Conservation (phyloP, 2,797 vertebrate species). For the Knipowitschia caucasica region DNA sequence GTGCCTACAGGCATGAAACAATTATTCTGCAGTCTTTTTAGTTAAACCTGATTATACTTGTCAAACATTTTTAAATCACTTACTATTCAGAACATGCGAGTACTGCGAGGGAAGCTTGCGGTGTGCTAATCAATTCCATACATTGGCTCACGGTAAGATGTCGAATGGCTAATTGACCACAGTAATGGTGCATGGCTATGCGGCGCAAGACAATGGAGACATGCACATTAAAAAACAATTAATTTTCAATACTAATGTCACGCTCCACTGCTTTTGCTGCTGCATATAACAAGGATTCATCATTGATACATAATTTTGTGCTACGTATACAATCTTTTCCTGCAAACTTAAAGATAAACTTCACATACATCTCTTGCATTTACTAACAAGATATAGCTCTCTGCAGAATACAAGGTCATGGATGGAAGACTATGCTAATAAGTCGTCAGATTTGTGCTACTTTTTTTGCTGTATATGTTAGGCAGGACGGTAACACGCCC, state of each 20-base stretch:
- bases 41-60: constrained; percentile 45
- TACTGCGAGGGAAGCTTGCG: constrained; percentile 53
- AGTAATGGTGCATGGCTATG: constrained; percentile 75
- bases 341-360: constrained; percentile 19
- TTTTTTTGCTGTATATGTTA: constrained; percentile 29
- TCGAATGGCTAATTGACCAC: constrained; percentile 77
- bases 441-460: constrained; percentile 19
- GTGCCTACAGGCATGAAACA: constrained; percentile 25
- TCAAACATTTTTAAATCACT: constrained; percentile 34
- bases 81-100: constrained; percentile 62
- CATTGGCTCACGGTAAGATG: constrained; percentile 63
- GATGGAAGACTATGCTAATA: constrained; percentile 19
- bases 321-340: constrained; percentile 61
- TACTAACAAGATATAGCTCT: background rate
- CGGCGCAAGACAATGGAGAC: constrained; percentile 62
- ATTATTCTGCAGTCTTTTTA: constrained; percentile 29
- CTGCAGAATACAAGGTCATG: constrained; percentile 19
- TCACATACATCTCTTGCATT: constrained; percentile 21
- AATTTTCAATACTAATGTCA: constrained; percentile 76
- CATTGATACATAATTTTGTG: constrained; percentile 74
- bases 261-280: constrained; percentile 65
- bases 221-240: constrained; percentile 80
- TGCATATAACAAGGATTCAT: constrained; percentile 71
- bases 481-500: constrained; percentile 11
- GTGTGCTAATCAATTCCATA: constrained; percentile 71